phyloP scores from a whole-genome alignment of 2,888 invertebrate species.

The Pristionchus entomophagus region DNA sequence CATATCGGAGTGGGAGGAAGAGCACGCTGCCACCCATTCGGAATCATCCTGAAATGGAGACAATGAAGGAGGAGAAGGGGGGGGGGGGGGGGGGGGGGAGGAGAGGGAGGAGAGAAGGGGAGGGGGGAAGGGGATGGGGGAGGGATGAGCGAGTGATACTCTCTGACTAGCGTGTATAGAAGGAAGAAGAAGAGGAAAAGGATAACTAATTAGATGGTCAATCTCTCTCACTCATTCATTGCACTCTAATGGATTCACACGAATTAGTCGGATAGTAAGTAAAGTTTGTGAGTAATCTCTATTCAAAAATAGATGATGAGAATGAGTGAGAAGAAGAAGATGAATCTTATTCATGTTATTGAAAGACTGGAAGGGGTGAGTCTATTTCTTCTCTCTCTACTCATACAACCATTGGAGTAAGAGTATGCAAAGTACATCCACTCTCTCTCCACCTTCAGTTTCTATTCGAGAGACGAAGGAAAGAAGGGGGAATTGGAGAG shows the following conservation, averaged over 20 bases:
- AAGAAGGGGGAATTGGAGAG: neutral
- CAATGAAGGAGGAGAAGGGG: neutral
- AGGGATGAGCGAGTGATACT: constrained; percentile 43
- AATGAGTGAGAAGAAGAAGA: neutral
- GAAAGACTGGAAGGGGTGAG: neutral
- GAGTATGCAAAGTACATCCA: constrained; percentile 4
- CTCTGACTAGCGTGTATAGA: neutral
- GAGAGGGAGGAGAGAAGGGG: constrained; percentile 35
- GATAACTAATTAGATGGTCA: neutral
- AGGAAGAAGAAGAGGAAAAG: constrained; percentile 8
- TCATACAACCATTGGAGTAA: neutral
- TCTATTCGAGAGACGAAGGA: neutral
- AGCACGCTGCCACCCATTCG: constrained; percentile 38
- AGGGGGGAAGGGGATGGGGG: neutral
- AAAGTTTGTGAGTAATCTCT: neutral
- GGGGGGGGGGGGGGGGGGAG: neutral
- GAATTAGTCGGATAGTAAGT: too few relatives aligned
- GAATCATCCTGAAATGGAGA: constrained; percentile 64
- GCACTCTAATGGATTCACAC: too few relatives aligned
- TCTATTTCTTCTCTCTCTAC: neutral
- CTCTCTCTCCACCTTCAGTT: constrained; percentile 21
- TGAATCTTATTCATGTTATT: neutral
- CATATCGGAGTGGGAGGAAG: constrained; percentile 60
- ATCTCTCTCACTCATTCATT: neutral
- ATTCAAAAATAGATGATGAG: neutral